These are phyloP conservation scores for Naja naja DNA, from an alignment of 2,113 vertebrate genomes.

Conservation along the genomic window DNA sequence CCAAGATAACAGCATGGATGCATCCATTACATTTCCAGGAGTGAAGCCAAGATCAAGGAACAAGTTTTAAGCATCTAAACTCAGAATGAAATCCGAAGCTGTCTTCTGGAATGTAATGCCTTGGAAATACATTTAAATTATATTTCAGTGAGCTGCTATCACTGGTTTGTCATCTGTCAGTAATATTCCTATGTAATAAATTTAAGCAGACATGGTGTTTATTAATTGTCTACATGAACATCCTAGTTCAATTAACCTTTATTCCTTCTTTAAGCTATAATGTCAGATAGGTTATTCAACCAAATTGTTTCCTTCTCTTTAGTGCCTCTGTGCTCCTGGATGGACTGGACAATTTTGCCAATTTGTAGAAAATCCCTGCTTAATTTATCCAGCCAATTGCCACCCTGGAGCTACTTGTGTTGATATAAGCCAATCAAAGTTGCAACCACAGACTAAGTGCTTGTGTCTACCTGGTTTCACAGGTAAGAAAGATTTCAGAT, in stretches of 20 bases:
- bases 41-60: neutral
- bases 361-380: slow-evolving; percentile 70
- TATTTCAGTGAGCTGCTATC: slow-evolving; percentile 8
- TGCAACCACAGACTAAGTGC: slow-evolving; percentile 65
- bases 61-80: neutral
- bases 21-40: neutral
- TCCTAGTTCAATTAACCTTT: neutral
- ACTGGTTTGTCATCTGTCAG: neutral
- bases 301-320: slow-evolving; percentile 33
- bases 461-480: slow-evolving; percentile 67
- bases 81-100: neutral
- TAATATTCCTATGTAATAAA: neutral
- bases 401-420: slow-evolving; percentile 70
- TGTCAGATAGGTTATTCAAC: neutral
- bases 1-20: neutral
- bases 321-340: slow-evolving; percentile 75
- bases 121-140: neutral
- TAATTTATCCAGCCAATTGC: slow-evolving; percentile 69
- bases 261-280: neutral
- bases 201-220: neutral
- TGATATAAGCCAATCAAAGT: slow-evolving; percentile 62
- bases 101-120: neutral
- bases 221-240: neutral
- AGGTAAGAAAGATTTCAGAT: slow-evolving; percentile 66
- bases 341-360: slow-evolving; percentile 76